Evolutionary conservation across 2,888 invertebrate genomes (phyloP), one percentile per base, ranked within the genome.

Genomic region (Morpho achilles): DNA sequence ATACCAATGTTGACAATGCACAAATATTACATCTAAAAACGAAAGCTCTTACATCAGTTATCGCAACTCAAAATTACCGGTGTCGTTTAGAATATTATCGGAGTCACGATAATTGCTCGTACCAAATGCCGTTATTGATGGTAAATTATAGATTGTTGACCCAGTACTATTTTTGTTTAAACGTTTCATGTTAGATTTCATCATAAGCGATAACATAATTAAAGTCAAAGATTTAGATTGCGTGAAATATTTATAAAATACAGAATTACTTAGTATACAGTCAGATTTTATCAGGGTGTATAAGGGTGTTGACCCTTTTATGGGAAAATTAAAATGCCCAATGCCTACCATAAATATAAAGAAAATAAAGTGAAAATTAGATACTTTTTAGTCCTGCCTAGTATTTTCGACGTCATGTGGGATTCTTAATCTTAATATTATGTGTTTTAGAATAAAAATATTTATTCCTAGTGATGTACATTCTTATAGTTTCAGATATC

Each of bases 41-140:
- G 50, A 53, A 50, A 50, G 46, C 42, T 40, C 39, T 53, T 58
- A 54, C 54, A 32, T 46, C 41, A 47, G 54, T 54, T 54, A 50
- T 55, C 42, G 42, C 51, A 48, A 47, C 47, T 46, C 32, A 47
- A 57, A 51, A 47, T 57, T 51, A 51, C 41, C 9, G 9, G 10
- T 48, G 56, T 42, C 56, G 51, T 51, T 51, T 47, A 43, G 32
- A 32, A 48, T n/a, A 56, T 39, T 23, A 42, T 47, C 53, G 8
- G 23, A 8, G 47, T 8, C 8, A 42, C 46, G 49, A 44, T 44
- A 48, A 54, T 44, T 48, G 39, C 10, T 32, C 16, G 46, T 40
- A 53, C 39, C 8, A 46, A 46, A 53, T 46, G 45, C 45, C 53
- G 23, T 46, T 22, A 7, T 8, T 16, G 40, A n/a, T 46, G n/a